These are phyloP conservation scores for Cosmia trapezina DNA, from an alignment of 2,888 invertebrate genomes.

Conservation along the genomic window DNA sequence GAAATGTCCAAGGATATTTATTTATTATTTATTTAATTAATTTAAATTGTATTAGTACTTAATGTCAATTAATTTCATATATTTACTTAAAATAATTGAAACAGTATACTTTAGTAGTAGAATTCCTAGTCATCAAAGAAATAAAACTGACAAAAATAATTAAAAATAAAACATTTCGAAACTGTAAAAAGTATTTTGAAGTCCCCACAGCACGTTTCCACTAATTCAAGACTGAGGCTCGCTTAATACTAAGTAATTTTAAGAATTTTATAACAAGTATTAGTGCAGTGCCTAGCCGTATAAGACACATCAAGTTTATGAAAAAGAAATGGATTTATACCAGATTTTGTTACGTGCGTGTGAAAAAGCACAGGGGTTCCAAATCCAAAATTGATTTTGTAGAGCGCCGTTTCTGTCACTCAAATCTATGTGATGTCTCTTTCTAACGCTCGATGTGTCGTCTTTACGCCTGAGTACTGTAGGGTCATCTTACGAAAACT, in stretches of 20 bases:
- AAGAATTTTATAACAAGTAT: slow-evolving; percentile 49
- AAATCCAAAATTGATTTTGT: neutral
- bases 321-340: too few relatives aligned
- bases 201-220: slow-evolving; percentile 66
- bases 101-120: too few relatives aligned
- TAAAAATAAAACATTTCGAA: neutral
- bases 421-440: neutral
- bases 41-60: too few relatives aligned
- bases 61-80: too few relatives aligned
- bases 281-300: neutral
- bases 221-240: slow-evolving; percentile 75
- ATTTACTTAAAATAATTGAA: neutral
- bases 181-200: slow-evolving; percentile 38
- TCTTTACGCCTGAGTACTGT: slow-evolving; percentile 3
- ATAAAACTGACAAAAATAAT: neutral
- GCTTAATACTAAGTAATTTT: slow-evolving; percentile 73
- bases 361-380: too few relatives aligned
- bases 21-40: too few relatives aligned
- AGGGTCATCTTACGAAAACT: slow-evolving; percentile 24
- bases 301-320: neutral
- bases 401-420: neutral
- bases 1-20: too few relatives aligned
- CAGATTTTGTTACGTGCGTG: too few relatives aligned
- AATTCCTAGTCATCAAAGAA: too few relatives aligned
- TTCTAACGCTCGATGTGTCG: slow-evolving; percentile 3